These are phyloP conservation scores for Anseranas semipalmata DNA, from an alignment of 2,113 vertebrate species.

Conservation along the genomic window DNA sequence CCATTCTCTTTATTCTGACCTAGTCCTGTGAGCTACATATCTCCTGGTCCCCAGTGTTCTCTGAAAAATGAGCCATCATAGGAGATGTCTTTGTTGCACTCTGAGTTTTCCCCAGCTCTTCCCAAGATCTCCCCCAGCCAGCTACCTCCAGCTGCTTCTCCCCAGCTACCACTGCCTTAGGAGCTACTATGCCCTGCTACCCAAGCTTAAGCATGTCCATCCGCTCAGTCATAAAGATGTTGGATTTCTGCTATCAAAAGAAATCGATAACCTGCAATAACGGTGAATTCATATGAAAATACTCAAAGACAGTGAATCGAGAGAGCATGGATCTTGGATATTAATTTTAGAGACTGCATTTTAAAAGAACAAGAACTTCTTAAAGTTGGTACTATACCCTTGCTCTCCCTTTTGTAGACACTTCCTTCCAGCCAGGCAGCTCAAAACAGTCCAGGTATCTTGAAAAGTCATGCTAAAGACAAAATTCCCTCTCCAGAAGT, in stretches of 20 bases:
- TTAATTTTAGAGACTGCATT: not conserved
- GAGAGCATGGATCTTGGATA: not conserved
- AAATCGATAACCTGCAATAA: not conserved
- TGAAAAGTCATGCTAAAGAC: not conserved
- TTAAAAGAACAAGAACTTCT: not conserved
- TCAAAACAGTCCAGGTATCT: not conserved
- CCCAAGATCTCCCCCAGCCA: not conserved
- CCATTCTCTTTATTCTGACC: not conserved
- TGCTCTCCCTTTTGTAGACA: not conserved
- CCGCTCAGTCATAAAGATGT: accelerated
- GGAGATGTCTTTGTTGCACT: not conserved
- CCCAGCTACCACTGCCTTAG: not conserved
- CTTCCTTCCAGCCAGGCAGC: not conserved
- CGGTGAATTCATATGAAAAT: not conserved
- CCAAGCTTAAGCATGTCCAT: not conserved
- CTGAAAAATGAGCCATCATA: not conserved
- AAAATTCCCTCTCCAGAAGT: not conserved
- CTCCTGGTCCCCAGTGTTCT: not conserved
- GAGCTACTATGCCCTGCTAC: not conserved
- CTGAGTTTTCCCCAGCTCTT: not conserved
- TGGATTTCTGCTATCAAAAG: not conserved
- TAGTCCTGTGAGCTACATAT: not conserved
- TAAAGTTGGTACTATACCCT: not conserved
- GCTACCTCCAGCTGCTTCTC: not conserved
- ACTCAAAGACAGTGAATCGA: not conserved